Evolutionary conservation across 2,113 vertebrate genomes (phyloP).

Genomic region (Loxodonta africana): DNA sequence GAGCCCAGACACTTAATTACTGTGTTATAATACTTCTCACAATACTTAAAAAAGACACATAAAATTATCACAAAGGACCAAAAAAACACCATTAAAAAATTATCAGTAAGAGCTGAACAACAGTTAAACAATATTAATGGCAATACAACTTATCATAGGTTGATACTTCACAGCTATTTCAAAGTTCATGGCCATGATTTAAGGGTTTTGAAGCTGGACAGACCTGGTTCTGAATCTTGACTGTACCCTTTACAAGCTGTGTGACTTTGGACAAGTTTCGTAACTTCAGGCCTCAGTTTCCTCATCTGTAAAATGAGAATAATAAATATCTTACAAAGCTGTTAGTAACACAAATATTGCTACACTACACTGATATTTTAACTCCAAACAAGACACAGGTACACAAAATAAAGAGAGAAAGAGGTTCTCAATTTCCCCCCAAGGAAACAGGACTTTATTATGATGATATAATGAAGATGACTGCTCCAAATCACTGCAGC

Average conservation of each 20-base stretch:
- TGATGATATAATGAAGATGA: not conserved
- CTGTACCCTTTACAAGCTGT: slow-evolving; percentile 79
- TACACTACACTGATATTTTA: slow-evolving; percentile 25
- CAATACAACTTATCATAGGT: slow-evolving; percentile 59
- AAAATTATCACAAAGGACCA: slow-evolving; percentile 61
- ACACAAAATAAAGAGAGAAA: slow-evolving; percentile 4
- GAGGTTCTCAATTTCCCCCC: not conserved
- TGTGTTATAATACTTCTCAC: slow-evolving; percentile 28
- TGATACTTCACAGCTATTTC: slow-evolving; percentile 67
- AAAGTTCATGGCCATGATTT: slow-evolving; percentile 62
- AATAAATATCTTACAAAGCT: slow-evolving; percentile 78
- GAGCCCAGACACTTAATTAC: slow-evolving; percentile 38
- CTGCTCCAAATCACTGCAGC: not conserved
- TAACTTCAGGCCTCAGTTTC: slow-evolving; percentile 84
- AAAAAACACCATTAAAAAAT: slow-evolving; percentile 58
- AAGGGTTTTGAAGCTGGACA: slow-evolving; percentile 80
- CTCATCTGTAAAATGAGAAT: slow-evolving; percentile 84
- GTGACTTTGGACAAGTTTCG: slow-evolving; percentile 81
- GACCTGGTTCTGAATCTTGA: slow-evolving; percentile 81
- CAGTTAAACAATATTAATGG: slow-evolving; percentile 60
- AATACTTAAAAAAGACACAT: slow-evolving; percentile 60
- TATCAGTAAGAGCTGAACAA: slow-evolving; percentile 41
- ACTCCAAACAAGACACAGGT: slow-evolving; percentile 45
- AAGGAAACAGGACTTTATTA: slow-evolving; percentile 44
- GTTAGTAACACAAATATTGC: slow-evolving; percentile 61